phyloP scores from a whole-genome alignment of 2,888 invertebrate genomes.

The Trachelus iudaicus region DNA sequence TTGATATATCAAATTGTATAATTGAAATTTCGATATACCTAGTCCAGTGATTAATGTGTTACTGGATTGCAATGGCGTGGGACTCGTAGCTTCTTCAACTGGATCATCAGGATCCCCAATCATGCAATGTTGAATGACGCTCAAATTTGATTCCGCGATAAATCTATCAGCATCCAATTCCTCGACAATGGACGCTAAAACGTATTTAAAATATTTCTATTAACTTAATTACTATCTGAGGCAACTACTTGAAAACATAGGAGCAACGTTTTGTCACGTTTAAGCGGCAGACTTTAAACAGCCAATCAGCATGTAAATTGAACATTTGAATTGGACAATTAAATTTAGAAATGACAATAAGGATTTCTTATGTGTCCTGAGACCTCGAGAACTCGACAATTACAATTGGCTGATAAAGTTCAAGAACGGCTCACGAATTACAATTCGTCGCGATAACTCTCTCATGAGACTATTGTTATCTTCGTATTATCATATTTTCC shows the following conservation, averaged over 20 bases:
- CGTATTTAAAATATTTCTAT: not conserved
- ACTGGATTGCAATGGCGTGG: constrained; percentile 12
- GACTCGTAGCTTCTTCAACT: constrained; percentile 20
- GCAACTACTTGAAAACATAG: not conserved
- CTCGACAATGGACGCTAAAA: constrained; percentile 35
- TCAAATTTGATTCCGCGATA: constrained; percentile 66
- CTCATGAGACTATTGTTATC: too few species aligned
- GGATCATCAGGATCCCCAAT: constrained; percentile 52
- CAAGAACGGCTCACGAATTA: not conserved
- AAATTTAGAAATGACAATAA: not conserved
- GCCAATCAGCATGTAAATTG: not conserved
- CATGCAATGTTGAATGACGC: constrained; percentile 64
- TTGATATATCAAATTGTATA: constrained; percentile 10
- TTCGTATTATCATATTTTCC: too few species aligned
- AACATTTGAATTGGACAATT: not conserved
- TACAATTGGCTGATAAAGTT: not conserved
- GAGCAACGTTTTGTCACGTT: not conserved
- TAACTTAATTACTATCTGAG: not conserved
- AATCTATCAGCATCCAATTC: constrained; percentile 63
- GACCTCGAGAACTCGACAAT: not conserved
- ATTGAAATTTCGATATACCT: constrained; percentile 46
- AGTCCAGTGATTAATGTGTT: constrained; percentile 46
- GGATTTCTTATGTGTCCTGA: not conserved
- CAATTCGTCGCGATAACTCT: not conserved
- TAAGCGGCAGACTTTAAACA: not conserved